phyloP scores from a whole-genome alignment of 2,113 vertebrate species.

The Platichthys stellatus region DNA sequence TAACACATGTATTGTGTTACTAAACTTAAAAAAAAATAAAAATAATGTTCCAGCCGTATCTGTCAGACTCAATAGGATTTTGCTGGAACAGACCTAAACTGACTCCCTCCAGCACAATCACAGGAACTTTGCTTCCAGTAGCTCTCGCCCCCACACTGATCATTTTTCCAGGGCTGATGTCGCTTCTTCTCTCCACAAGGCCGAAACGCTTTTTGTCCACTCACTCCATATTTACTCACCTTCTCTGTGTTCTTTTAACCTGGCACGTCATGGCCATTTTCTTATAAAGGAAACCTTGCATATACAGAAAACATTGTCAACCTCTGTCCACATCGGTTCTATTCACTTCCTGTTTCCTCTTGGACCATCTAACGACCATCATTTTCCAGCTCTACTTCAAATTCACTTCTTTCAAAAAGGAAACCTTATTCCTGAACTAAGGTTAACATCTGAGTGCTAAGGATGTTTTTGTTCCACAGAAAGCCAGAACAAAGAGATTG shows the following conservation, averaged over 20 bases:
- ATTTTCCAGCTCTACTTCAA: neutral
- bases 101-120: neutral
- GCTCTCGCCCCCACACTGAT: slow-evolving; percentile 4
- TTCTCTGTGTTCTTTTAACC: neutral
- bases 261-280: too few species aligned
- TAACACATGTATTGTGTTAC: neutral
- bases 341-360: neutral
- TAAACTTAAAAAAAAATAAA: neutral
- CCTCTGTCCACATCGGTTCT: neutral
- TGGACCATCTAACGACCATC: neutral
- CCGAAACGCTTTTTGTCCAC: slow-evolving; percentile 2
- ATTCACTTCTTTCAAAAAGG: neutral
- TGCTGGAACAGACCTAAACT: neutral
- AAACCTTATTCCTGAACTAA: neutral
- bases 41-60: neutral
- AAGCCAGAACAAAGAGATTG: neutral
- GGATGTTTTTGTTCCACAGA: neutral
- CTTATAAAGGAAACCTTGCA: too few species aligned
- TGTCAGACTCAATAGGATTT: neutral
- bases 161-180: neutral
- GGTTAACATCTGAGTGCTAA: neutral
- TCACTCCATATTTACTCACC: neutral
- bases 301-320: slow-evolving; percentile 7
- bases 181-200: neutral
- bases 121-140: slow-evolving; percentile 5